Conservation (phyloP, 1,140 invertebrate genomes). For the Drosophila tropicalis region DNA sequence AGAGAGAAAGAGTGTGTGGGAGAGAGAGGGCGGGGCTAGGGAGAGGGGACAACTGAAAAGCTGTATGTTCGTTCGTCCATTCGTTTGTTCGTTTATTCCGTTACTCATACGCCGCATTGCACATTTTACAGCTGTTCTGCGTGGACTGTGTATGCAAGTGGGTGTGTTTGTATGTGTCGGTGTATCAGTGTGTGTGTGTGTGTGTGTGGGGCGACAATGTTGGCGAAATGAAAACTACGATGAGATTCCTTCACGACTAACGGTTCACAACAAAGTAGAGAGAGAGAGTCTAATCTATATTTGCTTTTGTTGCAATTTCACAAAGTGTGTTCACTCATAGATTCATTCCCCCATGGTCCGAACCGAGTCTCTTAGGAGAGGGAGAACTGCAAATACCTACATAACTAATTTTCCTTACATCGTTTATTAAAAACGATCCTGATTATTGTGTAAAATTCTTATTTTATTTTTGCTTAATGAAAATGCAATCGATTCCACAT, state of each 20-base stretch:
- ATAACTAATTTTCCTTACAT: no score
- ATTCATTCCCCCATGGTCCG: no score
- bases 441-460: no score
- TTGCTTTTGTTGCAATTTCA: slow-evolving; percentile 10
- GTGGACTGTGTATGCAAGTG: slow-evolving; percentile 1
- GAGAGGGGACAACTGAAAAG: background rate
- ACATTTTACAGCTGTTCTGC: slow-evolving; percentile 30
- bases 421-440: no score
- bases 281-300: slow-evolving; percentile 16
- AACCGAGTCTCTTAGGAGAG: no score
- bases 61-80: slow-evolving; percentile 17
- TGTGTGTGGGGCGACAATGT: slow-evolving; percentile 16
- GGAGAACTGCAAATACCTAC: no score
- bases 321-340: background rate
- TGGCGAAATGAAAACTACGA: slow-evolving; percentile 16
- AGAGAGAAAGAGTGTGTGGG: slow-evolving; percentile 2
- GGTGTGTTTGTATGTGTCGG: background rate
- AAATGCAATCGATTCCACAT: no score
- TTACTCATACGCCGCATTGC: slow-evolving; percentile 54
- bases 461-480: no score
- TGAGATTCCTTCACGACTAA: slow-evolving; percentile 11
- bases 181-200: background rate
- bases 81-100: slow-evolving; percentile 22
- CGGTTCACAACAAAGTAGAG: slow-evolving; percentile 15
- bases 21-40: slow-evolving; percentile 12